Base-by-base conservation (phyloP, 2,797 vertebrate genomes). In the Pygocentrus nattereri region DNA sequence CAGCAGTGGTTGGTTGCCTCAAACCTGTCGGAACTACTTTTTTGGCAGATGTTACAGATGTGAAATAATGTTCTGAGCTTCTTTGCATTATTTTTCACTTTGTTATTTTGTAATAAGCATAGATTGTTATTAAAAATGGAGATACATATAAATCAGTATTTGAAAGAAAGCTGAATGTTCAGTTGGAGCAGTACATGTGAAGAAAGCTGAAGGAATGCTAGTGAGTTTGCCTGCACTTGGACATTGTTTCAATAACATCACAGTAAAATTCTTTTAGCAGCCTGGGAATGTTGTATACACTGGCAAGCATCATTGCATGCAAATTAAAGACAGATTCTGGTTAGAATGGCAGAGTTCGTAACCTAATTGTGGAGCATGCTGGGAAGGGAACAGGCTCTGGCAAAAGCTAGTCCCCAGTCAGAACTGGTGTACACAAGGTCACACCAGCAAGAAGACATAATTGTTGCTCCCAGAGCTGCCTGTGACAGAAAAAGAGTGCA, bases 401-500 rank as follows among this genome's bases (percentile, higher is more conserved):
- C 41, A 38, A 49, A 44, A 65, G 31, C 73, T 75, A 72, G 59
- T 76, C 56, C 72, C 50, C 71, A 23, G 30, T 77, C 16, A 13
- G 49, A 80, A 77, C 38, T 59, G 72, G 65, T 13, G 54, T 74
- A 44, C 59, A 67, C 49, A 74, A 76, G 78, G 85, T 84, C 76
- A 74, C 13, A 49, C 68, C 56, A 54, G 74, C 71, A 52, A 11
- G 44, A 85, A 19, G 56, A 38, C 64, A 81, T 85, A 85, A 87
- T 81, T 88, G 82, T 50, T 61, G 64, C 52, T 81, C 62, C 69
- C 52, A 71, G 76, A 81, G 64, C 82, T 58, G 67, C 41, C 68
- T 85, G 74, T 76, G 72, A 78, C 81, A 59, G 56, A 67, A 76
- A 67, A 54, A 76, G 71, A 69, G 59, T 74, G 76, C 62, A 82